Evolutionary conservation across 64 coral and sea anemone species (phyloP), one percentile per base, ranked within the genome.

Genomic region (Trachythela sp.): DNA sequence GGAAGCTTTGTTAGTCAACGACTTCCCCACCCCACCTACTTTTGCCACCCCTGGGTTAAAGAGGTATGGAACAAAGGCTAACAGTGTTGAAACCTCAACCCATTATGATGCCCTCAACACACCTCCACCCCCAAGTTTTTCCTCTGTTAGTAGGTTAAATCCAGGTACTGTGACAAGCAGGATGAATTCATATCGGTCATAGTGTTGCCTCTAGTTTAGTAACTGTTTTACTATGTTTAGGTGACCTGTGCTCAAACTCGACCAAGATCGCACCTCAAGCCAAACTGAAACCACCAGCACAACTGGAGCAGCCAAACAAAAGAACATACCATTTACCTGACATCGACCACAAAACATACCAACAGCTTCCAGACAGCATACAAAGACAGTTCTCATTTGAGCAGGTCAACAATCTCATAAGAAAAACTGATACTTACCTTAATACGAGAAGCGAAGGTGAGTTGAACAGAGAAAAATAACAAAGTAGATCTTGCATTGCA

Each of bases 351-450:
- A 22, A 80, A 18, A 35, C 6, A 4, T 80, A 80, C 75, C 37
- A 4, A 1, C 33, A 37, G 31, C 75, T 80, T 13, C 75, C 75
- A 36, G 75, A 80, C 37, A 37, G 75, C 34, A 15, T 80, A 11
- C 31, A 80, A 80, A 39, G 75, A 80, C 75, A 80, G 32, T 34
- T 80, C 37, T 17, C 75, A 39, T 80, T 80, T 8, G 75, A 80
- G 33, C 75, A 80, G 35, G 9, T 80, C 4, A 80, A 80, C 34
- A 1, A 18, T 13, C 37, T 80, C 33, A 80, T 80, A 35, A 39
- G 14, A 13, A 8, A 80, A 80, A 80, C 75, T 37, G 30, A 80
- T 39, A 18, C 13, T 37, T 80, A 37, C 35, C 30, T 80, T 38
- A 80, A 39, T 29, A 80, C 15, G 34, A 80, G 37, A 35, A 37